Evolutionary conservation across 2,797 vertebrate species (phyloP), one percentile per base, ranked within the genome.

Genomic region (Lindbergichthys nudifrons): DNA sequence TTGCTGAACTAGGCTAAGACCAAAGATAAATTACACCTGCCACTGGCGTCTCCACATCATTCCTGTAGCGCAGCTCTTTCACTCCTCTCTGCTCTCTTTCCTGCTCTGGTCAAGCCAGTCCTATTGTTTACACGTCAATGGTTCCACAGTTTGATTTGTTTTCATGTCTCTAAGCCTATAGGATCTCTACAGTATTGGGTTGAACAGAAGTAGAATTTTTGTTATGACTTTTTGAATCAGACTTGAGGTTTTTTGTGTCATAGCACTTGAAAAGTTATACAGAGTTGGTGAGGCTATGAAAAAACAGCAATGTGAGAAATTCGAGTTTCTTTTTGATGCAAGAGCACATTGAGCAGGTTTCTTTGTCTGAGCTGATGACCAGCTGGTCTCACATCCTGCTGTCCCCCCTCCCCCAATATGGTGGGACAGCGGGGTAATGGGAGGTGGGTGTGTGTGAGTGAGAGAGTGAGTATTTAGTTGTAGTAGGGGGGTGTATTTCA

Each of bases 311-410:
- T 5, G 64, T 72, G 78, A 73, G 58, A 81, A 80, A 79, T 63
- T 46, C 21, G 75, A 77, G 69, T 77, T 81, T 86, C 82, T 89
- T 93, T 91, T 87, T 88, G 86, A 93, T 94, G 79, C 83, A 71
- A 80, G 85, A 93, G 87, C 87, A 86, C 89, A 89, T 93, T 90
- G 89, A 93, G 88, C 87, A 91, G 88, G 86, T 90, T 91, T 89
- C 92, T 94, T 95, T 95, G 94, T 95, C 84, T 93, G 88, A 91
- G 90, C 90, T 80, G 88, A 90, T 89, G 90, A 93, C 91, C 93
- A 94, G 94, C 93, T 94, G 94, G 90, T 88, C 90, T 81, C 85
- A 86, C 91, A 90, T 94, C 93, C 93, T 94, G 89, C 87, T 50
- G 32, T 47, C 81, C 69, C 80, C 73, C 69, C 21, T 79, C 75